A percentile compares a stretch with the other conserved stretches of the same genome.
These are phyloP conservation scores for Brachyalestes nurse DNA, from an alignment of 2,797 vertebrate species.

Conservation along the genomic window DNA sequence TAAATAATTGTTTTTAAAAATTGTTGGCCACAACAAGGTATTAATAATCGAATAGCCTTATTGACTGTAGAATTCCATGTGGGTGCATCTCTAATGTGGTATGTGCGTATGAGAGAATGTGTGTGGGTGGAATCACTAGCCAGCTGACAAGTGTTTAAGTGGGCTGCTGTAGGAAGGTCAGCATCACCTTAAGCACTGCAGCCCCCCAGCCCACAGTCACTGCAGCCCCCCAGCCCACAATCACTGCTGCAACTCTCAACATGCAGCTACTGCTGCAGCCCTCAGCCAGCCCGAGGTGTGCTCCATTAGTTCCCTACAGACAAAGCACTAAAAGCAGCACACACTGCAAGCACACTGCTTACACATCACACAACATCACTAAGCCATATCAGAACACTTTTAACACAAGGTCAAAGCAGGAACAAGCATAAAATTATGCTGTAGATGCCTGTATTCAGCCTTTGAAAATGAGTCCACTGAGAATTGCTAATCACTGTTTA, in stretches of 20 bases:
- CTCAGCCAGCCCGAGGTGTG: neutral
- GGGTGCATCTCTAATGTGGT: neutral
- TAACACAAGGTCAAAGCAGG: neutral
- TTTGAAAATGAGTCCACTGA: neutral
- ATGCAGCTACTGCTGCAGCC: too few species aligned
- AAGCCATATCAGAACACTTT: neutral
- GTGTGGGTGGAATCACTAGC: neutral
- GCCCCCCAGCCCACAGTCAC: conserved; percentile 22
- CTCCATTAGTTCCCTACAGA: conserved; percentile 26
- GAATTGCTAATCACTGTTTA: neutral
- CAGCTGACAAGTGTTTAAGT: neutral
- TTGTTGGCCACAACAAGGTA: too few species aligned
- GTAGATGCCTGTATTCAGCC: neutral
- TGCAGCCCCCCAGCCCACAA: neutral
- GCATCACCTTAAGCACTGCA: conserved; percentile 44
- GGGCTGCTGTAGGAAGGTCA: conserved; percentile 28
- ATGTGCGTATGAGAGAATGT: neutral
- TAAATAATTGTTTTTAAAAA: too few species aligned
- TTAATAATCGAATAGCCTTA: neutral
- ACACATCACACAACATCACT: conserved; percentile 9
- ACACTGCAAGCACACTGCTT: conserved; percentile 27
- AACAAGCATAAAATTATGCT: neutral
- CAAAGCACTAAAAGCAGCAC: conserved; percentile 37
- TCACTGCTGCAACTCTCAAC: too few species aligned
- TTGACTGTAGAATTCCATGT: neutral